Base-by-base conservation (phyloP, 2,888 invertebrate genomes). In the Apotomis turbidana region DNA sequence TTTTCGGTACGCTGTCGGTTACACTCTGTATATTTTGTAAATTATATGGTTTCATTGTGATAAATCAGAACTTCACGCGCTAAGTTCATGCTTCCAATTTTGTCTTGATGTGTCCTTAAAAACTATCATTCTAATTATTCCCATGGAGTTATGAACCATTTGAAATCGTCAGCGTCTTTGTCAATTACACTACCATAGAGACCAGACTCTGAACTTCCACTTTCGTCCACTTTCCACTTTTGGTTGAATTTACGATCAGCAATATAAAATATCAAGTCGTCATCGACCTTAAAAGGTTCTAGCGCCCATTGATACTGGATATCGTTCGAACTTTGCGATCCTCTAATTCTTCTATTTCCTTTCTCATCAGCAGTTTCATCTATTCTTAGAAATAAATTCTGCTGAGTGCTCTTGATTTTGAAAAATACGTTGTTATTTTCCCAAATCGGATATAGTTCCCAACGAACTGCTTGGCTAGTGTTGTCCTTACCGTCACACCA, bases 391-490 rank as follows among this genome's bases (percentile, higher is more conserved):
- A 76, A 83, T 78, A 81, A 78, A 6, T 76, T 72, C 46, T 64
- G 64, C 5, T 81, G 76, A 0, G 77, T 63, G 54, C 84, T 84
- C 13, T 75, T 68, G 13, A 87, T 69, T 75, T 82, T 81, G 60
- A 85, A 86, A 0, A 69, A 66, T 0, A 85, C 74, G 6, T 74
- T 73, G 57, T 80, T 74, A 46, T 80, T 74, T 3, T 76, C 74
- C 79, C 79, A 80, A 6, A 78, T 38, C 0, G 87, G 80, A 9
- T 74, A 63, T 0, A 86, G 44, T 57, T 77, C 78, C 87, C 87
- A 87, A 52, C 72, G 75, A 0, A 84, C 76, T 71, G 72, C 75
- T 6, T 44, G 71, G 12, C 76, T 78, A 4, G 75, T 76, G 58
- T 76, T 76, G 15, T 82, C 81, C 3, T 58, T 64, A 0, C 58